Evolutionary conservation across 1,140 invertebrate genomes (phyloP).

Genomic region (Acromyrmex heyeri): DNA sequence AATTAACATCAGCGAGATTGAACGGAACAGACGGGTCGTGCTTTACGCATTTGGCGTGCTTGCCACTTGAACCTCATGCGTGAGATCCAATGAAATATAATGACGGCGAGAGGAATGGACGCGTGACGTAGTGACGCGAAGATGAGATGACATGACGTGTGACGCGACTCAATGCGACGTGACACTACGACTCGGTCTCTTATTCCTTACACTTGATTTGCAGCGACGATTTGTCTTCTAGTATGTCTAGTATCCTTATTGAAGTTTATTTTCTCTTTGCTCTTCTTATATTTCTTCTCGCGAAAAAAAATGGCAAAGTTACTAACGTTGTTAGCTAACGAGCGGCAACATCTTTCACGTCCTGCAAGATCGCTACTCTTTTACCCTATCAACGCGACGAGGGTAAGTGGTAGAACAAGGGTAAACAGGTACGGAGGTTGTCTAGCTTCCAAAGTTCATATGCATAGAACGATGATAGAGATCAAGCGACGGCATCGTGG

Average conservation of each 20-base stretch:
- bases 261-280: no score
- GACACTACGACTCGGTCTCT: background rate
- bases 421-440: slow-evolving; percentile 8
- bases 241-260: background rate
- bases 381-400: slow-evolving; percentile 30
- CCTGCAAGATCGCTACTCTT: slow-evolving; percentile 28
- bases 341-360: slow-evolving; percentile 29
- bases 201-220: background rate
- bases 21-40: slow-evolving; percentile 46
- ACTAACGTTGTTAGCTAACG: slow-evolving; percentile 70
- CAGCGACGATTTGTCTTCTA: background rate
- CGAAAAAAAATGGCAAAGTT: slow-evolving; percentile 35
- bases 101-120: slow-evolving; percentile 32
- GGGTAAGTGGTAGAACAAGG: background rate
- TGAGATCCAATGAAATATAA: slow-evolving; percentile 33
- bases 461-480: slow-evolving; percentile 44
- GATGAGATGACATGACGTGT: slow-evolving; percentile 61
- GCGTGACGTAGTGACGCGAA: slow-evolving; percentile 47
- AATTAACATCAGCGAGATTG: slow-evolving; percentile 67
- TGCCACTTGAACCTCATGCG: slow-evolving; percentile 25
- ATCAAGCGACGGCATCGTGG: slow-evolving; percentile 30
- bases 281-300: background rate
- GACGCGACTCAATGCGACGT: slow-evolving; percentile 41
- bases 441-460: slow-evolving; percentile 43
- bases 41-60: slow-evolving; percentile 63